Percentiles rank a stretch among this genome's conserved stretches.
Conservation (phyloP, 2,113 vertebrate genomes). For the Ochotona curzoniae region DNA sequence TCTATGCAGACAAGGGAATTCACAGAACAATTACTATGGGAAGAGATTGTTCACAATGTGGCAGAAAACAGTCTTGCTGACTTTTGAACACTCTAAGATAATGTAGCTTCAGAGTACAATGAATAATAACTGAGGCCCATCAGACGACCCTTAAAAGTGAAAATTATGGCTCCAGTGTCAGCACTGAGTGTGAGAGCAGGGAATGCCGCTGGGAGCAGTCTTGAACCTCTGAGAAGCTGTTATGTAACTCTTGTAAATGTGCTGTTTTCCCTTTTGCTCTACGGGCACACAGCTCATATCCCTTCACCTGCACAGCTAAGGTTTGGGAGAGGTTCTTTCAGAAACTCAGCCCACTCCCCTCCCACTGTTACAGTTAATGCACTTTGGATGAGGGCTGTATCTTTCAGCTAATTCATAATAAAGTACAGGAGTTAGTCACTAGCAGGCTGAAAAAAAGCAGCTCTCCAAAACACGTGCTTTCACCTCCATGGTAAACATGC, state of each 20-base stretch:
- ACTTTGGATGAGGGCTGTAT: neutral
- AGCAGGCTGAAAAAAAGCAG: slow-evolving; percentile 49
- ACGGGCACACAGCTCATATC: neutral
- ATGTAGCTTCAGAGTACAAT: slow-evolving; percentile 57
- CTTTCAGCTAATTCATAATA: slow-evolving; percentile 51
- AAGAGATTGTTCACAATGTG: slow-evolving; percentile 47
- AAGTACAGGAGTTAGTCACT: slow-evolving; percentile 36
- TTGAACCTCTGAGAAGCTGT: slow-evolving; percentile 48
- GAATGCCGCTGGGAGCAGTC: slow-evolving; percentile 21
- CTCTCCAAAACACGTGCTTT: slow-evolving; percentile 31
- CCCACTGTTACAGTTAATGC: slow-evolving; percentile 18
- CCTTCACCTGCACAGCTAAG: neutral
- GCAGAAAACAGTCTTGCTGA: slow-evolving; percentile 58
- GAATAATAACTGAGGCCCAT: slow-evolving; percentile 53
- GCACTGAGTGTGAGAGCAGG: slow-evolving; percentile 14
- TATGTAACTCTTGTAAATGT: slow-evolving; percentile 38
- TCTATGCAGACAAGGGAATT: slow-evolving; percentile 46
- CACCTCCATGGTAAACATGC: neutral
- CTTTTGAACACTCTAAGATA: slow-evolving; percentile 45
- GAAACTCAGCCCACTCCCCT: neutral
- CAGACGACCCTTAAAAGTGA: neutral
- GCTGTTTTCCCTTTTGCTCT: neutral
- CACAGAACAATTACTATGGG: slow-evolving; percentile 51
- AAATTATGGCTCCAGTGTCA: neutral
- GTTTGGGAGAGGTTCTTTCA: slow-evolving; percentile 48